Evolutionary conservation across 35 echinoderm and acorn worm genomes (phyloP).

Genomic region (Patiria miniata): DNA sequence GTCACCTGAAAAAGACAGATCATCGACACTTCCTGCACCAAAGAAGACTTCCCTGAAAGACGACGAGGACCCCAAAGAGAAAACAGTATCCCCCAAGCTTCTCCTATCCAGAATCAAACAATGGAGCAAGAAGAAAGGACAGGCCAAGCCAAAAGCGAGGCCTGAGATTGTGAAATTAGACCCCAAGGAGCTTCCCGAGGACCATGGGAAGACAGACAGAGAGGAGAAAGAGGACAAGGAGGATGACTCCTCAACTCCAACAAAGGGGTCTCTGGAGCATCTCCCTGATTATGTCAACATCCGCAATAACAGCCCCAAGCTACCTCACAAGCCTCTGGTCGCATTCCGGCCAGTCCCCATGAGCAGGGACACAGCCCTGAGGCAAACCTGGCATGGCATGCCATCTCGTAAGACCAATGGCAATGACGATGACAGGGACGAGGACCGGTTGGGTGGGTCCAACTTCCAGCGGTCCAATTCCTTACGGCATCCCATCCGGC

Average conservation of each 20-base stretch:
- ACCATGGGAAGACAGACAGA: background rate
- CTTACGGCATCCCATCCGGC: background rate
- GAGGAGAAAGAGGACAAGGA: background rate
- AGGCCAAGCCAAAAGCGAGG: background rate
- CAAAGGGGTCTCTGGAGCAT: background rate
- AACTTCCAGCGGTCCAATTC: background rate
- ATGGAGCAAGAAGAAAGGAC: slow-evolving; percentile 8
- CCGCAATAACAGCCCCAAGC: background rate
- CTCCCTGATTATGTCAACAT: background rate
- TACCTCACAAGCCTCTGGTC: background rate
- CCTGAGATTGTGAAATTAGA: slow-evolving; percentile 8
- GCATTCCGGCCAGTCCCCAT: background rate
- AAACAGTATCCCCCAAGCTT: background rate
- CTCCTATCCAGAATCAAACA: slow-evolving; percentile 10
- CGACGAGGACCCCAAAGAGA: background rate
- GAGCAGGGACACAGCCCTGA: background rate
- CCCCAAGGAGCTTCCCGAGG: background rate
- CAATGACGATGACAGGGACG: background rate
- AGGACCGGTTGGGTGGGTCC: background rate
- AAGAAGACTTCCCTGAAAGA: background rate
- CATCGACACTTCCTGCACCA: background rate
- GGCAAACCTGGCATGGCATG: slow-evolving; percentile 13
- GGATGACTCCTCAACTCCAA: background rate
- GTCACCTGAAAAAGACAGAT: background rate
- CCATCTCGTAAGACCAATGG: background rate